Evolutionary conservation across 2,888 invertebrate species (phyloP), one percentile per base, ranked within the genome.

Genomic region (Furcula furcula): DNA sequence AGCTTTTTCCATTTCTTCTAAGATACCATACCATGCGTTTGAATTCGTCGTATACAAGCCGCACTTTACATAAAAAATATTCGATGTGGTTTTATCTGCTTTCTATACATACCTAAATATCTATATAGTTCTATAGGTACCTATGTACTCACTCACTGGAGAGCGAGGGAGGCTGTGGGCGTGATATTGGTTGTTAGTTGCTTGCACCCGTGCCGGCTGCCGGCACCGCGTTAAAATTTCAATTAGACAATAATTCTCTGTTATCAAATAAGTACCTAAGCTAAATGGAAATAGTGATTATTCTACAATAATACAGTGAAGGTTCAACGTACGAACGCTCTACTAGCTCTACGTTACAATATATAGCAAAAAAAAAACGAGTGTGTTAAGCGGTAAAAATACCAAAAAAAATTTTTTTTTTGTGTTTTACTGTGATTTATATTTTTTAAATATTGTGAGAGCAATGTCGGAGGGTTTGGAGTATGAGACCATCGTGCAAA

Each of bases 401-500:
- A 71, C 61, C 61, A 66, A 66, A 72, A 66, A 63, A 54, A 43
- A 46, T 58, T 61, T 58, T n/a, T n/a, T n/a, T 66, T 73, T 72
- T 62, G 67, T 66, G 70, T 67, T 67, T 72, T 74, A 65, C 64
- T 66, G 80, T 80, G 77, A 65, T 69, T 74, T 26, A n/a, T n/a
- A n/a, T 14, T n/a, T 65, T 58, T 63, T 57, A 59, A 65, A 69
- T 21, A 65, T 65, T 76, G 75, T 78, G 77, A 71, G 65, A 72
- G 68, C 64, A 61, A 90, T 90, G 90, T 85, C 90, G 51, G 92
- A 91, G 79, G 92, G 91, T 66, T 85, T 91, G 79, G 92, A 92
- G 85, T 91, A 92, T 78, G 92, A 92, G 65, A 90, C 87, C 75
- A 90, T 90, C 58, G 90, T 90, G 59, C 91, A 91, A 72, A 91